phyloP scores from a whole-genome alignment of 2,113 vertebrate species.

The Periophthalmus modestus region DNA sequence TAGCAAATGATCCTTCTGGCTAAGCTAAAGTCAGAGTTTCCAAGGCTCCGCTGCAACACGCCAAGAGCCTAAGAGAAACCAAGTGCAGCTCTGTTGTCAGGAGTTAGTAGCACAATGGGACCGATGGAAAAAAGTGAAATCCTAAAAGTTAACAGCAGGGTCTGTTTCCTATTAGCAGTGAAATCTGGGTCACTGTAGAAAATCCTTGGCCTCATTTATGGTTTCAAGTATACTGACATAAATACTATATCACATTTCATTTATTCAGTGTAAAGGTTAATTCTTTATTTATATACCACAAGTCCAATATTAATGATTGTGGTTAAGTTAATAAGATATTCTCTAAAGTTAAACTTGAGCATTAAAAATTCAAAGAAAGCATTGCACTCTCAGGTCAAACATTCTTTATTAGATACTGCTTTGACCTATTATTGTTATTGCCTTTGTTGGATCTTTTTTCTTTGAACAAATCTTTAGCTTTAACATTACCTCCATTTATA shows the following conservation, averaged over 20 bases:
- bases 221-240: not conserved
- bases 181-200: not conserved
- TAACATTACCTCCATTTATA: not conserved
- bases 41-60: slow-evolving; percentile 47
- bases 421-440: too few species aligned
- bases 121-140: slow-evolving; percentile 32
- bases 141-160: slow-evolving; percentile 21
- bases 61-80: slow-evolving; percentile 30
- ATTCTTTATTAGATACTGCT: not conserved
- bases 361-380: not conserved
- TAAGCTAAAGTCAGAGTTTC: slow-evolving; percentile 47
- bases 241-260: slow-evolving; percentile 1
- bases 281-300: not conserved
- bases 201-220: not conserved
- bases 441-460: not conserved
- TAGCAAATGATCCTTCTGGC: slow-evolving; percentile 49
- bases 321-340: not conserved
- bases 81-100: slow-evolving; percentile 31
- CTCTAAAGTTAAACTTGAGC: not conserved
- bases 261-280: not conserved
- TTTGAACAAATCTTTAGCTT: not conserved
- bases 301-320: not conserved
- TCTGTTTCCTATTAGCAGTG: not conserved
- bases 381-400: not conserved
- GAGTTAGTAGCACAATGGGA: slow-evolving; percentile 56